Conservation (phyloP, 2,113 vertebrate species). For the Emydocephalus ijimae region DNA sequence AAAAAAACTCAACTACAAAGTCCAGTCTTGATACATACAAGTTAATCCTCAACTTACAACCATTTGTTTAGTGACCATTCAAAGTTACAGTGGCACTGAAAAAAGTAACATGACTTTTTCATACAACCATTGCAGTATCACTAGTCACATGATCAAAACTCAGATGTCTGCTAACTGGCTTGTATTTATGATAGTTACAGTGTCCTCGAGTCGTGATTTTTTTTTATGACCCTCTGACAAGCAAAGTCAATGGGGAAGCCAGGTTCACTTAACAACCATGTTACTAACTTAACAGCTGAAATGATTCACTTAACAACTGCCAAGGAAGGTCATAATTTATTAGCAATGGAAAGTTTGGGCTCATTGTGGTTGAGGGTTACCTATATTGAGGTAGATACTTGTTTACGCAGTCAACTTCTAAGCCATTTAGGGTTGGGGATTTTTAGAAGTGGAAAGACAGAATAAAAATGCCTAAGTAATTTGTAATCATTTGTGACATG, state of each 20-base stretch:
- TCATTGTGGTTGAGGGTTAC: neutral
- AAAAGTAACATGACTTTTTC: neutral
- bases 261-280: neutral
- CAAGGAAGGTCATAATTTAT: neutral
- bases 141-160: neutral
- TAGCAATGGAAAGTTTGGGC: neutral
- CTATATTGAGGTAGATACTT: neutral
- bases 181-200: neutral
- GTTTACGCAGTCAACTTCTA: neutral
- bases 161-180: neutral
- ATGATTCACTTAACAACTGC: neutral
- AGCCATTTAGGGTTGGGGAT: neutral
- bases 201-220: neutral
- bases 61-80: neutral
- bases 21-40: neutral
- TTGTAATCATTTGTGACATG: neutral
- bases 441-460: neutral
- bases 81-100: neutral
- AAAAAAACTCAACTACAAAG: neutral
- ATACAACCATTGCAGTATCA: neutral
- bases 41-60: neutral
- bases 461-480: neutral
- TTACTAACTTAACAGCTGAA: neutral
- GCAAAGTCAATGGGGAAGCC: neutral
- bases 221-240: neutral